These are phyloP conservation scores for Bombylius major DNA, from an alignment of 2,888 invertebrate genomes.

Conservation along the genomic window DNA sequence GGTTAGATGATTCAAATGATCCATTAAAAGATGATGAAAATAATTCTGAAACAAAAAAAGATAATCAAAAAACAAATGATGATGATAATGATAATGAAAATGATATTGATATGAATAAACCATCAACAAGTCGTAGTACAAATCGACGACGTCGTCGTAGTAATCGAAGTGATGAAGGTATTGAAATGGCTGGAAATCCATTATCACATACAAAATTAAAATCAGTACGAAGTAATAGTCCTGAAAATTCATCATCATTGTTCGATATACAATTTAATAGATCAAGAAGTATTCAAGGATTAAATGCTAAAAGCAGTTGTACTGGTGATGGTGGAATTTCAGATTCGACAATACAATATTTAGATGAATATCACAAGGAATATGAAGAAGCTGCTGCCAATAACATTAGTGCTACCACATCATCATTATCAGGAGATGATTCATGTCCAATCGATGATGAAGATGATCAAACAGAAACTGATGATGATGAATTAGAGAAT, in stretches of 20 bases:
- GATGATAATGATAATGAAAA: background rate
- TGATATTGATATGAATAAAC: constrained; percentile 10
- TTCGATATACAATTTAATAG: background rate
- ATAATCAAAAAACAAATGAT: background rate
- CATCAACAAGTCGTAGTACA: constrained; percentile 8
- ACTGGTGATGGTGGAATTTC: background rate
- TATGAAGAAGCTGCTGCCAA: constrained; percentile 14
- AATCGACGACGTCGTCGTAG: background rate
- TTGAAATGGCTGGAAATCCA: constrained; percentile 25
- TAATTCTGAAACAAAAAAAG: background rate
- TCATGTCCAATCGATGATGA: constrained; percentile 14
- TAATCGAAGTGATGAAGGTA: background rate
- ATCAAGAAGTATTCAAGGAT: background rate
- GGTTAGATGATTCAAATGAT: constrained; percentile 32
- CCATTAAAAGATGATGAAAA: constrained; percentile 16
- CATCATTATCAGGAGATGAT: constrained; percentile 17
- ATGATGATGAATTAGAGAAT: constrained; percentile 48
- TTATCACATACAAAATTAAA: constrained; percentile 26
- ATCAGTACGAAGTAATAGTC: constrained; percentile 15
- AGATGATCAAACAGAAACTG: constrained; percentile 24
- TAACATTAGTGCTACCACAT: background rate
- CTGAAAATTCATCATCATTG: constrained; percentile 13
- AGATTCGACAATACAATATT: constrained; percentile 43
- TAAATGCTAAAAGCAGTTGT: constrained; percentile 4
- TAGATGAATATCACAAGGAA: constrained; percentile 44